Evolutionary conservation across 2,113 vertebrate genomes (phyloP).

Genomic region (Sinocyclocheilus anophthalmus): DNA sequence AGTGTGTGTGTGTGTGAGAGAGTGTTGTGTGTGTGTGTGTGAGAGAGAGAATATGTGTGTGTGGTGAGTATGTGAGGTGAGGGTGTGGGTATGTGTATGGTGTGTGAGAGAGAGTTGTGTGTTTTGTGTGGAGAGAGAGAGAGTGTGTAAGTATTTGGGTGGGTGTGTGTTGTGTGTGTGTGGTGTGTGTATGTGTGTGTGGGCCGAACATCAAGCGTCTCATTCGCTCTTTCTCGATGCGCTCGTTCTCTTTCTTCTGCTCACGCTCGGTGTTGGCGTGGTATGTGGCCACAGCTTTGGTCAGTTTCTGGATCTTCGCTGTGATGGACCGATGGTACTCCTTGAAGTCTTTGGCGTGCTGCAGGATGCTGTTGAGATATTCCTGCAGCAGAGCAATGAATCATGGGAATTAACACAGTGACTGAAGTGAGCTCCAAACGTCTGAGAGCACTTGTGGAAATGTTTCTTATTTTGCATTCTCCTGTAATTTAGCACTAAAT

Average conservation of each 20-base stretch:
- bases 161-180: not conserved
- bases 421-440: not conserved
- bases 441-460: not conserved
- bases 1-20: too few species aligned
- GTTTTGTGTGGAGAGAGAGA: not conserved
- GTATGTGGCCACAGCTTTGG: slow-evolving; percentile 94
- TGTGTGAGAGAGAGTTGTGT: too few species aligned
- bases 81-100: too few species aligned
- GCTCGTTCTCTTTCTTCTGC: slow-evolving; percentile 97
- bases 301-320: slow-evolving; percentile 93
- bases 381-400: slow-evolving; percentile 76
- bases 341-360: slow-evolving; percentile 98
- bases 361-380: slow-evolving; percentile 98
- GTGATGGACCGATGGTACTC: slow-evolving; percentile 95
- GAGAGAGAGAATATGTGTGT: too few species aligned
- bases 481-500: not conserved
- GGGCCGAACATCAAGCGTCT: slow-evolving; percentile 88
- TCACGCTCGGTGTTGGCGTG: slow-evolving; percentile 97
- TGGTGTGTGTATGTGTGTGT: too few species aligned
- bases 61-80: too few species aligned
- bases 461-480: not conserved
- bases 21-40: too few species aligned
- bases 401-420: too few species aligned
- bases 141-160: too few species aligned
- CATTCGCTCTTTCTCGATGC: slow-evolving; percentile 98